phyloP scores from a whole-genome alignment of 1,140 invertebrate species.

The Scylla paramamosain region DNA sequence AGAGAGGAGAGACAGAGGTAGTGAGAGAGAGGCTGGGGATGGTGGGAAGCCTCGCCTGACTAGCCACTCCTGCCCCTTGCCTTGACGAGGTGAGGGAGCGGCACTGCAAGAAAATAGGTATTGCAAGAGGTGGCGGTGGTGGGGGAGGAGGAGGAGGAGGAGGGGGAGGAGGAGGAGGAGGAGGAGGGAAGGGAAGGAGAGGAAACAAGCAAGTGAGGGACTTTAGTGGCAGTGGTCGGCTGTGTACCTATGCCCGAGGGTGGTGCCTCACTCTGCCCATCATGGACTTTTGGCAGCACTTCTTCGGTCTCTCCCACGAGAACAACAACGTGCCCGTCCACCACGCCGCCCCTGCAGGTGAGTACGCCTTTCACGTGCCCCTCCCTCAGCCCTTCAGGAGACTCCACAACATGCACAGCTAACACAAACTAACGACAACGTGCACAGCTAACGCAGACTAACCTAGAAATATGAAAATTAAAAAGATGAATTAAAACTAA shows the following conservation, averaged over 20 bases:
- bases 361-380: not conserved
- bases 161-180: slow-evolving; percentile 48
- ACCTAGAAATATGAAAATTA: not conserved
- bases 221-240: not conserved
- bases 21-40: too few relatives aligned
- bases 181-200: not conserved
- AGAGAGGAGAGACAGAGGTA: too few relatives aligned
- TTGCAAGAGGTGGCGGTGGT: slow-evolving; percentile 40
- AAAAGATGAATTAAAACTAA: not conserved
- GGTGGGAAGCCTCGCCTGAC: slow-evolving; percentile 17
- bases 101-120: slow-evolving; percentile 36
- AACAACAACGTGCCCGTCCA: slow-evolving; percentile 63
- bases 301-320: slow-evolving; percentile 67
- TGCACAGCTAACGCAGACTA: not conserved
- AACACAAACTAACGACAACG: not conserved
- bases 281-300: slow-evolving; percentile 74
- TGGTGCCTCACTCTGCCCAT: slow-evolving; percentile 65
- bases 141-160: slow-evolving; percentile 36
- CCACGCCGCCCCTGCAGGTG: slow-evolving; percentile 52
- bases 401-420: not conserved
- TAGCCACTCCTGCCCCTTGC: not conserved
- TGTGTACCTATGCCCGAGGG: slow-evolving; percentile 64
- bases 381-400: not conserved
- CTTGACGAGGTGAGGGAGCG: not conserved
- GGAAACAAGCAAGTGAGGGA: not conserved